A percentile compares a stretch with the other conserved stretches of the same genome.
These are phyloP conservation scores for Barnardius zonarius DNA, from an alignment of 2,113 vertebrate species.

Conservation along the genomic window DNA sequence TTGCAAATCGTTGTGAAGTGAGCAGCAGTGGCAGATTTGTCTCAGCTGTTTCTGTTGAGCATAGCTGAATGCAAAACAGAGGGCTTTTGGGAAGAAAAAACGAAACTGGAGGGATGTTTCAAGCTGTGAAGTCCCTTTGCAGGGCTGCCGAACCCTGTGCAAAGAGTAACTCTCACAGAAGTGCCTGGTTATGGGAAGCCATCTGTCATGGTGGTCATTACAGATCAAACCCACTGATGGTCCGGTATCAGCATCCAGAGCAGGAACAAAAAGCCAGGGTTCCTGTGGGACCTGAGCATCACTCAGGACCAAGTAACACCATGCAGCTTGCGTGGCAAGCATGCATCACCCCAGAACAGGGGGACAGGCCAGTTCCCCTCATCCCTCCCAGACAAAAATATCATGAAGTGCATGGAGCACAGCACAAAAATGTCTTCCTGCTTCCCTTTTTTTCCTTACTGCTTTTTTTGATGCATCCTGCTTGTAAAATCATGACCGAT, in stretches of 20 bases:
- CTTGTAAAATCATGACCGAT: neutral
- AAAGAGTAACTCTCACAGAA: neutral
- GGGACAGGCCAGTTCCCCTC: neutral
- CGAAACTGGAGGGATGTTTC: rapidly evolving
- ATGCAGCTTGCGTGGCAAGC: neutral
- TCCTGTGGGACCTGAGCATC: neutral
- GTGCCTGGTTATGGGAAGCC: neutral
- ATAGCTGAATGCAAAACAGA: neutral
- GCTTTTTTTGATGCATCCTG: neutral
- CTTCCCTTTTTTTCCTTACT: neutral
- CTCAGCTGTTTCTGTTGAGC: conserved; percentile 1
- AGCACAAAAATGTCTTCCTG: neutral
- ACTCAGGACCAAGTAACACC: neutral
- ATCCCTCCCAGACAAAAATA: rapidly evolving
- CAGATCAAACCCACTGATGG: neutral
- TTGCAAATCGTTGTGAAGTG: conserved; percentile 5
- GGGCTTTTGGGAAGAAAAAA: neutral
- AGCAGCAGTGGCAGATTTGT: conserved; percentile 41
- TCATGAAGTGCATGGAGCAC: neutral
- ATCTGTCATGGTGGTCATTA: neutral
- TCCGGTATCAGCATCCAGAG: neutral
- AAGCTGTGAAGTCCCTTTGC: neutral
- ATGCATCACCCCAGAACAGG: neutral
- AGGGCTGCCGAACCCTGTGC: neutral
- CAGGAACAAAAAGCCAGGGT: neutral